phyloP scores from a whole-genome alignment of 2,888 invertebrate genomes.

The Synergus japonicus region DNA sequence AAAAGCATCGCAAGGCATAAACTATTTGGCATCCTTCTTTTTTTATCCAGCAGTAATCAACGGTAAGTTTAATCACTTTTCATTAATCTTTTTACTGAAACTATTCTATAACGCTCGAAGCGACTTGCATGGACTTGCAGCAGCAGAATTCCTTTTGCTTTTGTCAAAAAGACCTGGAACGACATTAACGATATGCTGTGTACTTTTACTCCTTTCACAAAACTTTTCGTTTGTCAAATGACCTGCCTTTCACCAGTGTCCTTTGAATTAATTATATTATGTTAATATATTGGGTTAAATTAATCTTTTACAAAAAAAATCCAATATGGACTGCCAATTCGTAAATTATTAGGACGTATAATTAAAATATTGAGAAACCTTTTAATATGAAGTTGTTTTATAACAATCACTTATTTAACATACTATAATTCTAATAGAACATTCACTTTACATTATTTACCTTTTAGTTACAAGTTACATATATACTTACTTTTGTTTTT shows the following conservation, averaged over 20 bases:
- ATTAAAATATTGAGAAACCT: background rate
- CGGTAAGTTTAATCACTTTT: conserved; percentile 23
- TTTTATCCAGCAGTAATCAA: background rate
- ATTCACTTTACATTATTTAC: background rate
- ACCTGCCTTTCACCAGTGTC: background rate
- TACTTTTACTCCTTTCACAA: background rate
- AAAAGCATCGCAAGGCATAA: conserved; percentile 12
- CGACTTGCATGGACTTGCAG: background rate
- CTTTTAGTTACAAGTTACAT: background rate
- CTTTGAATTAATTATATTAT: background rate
- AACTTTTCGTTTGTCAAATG: background rate
- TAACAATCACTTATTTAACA: background rate
- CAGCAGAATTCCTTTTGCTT: background rate
- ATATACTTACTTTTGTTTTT: background rate
- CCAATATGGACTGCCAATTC: background rate
- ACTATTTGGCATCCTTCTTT: conserved; percentile 13
- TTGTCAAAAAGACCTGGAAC: background rate
- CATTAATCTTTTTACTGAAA: conserved; percentile 10
- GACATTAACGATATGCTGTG: background rate
- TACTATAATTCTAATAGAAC: background rate
- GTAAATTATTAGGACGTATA: background rate
- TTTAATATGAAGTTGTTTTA: background rate
- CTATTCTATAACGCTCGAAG: background rate
- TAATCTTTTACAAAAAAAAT: background rate
- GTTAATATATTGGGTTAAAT: background rate